Percentiles rank a stretch among this genome's conserved stretches.
Evolutionary conservation across 2,888 invertebrate genomes (phyloP).

Genomic region (Lasioglossum figueresi): DNA sequence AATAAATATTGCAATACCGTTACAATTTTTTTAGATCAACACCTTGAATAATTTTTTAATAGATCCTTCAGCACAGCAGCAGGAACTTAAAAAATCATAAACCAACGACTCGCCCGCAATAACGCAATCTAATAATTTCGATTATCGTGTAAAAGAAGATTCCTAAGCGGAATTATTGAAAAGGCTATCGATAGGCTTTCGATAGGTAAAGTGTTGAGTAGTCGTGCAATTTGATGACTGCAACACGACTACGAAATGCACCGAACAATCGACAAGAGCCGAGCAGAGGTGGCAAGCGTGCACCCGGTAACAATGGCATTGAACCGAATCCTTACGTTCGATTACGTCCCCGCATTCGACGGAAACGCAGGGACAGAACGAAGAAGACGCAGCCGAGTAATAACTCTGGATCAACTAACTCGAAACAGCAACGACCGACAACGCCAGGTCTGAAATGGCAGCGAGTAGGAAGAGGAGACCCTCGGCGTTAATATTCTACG

Average conservation of each 20-base stretch:
- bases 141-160: neutral
- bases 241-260: neutral
- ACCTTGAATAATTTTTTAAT: no score
- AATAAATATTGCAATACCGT: no score
- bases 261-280: neutral
- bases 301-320: neutral
- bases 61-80: no score
- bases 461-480: neutral
- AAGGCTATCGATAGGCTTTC: neutral
- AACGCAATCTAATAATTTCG: no score
- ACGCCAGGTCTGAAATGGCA: neutral
- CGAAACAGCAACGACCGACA: neutral
- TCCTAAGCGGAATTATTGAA: neutral
- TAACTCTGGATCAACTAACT: neutral
- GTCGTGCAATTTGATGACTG: no score
- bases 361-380: neutral
- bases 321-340: neutral
- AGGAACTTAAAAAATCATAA: no score
- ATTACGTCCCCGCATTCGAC: neutral
- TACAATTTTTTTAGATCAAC: no score
- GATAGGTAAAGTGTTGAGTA: no score
- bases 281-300: neutral
- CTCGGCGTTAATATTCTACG: neutral
- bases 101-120: no score
- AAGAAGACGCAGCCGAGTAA: neutral